These are phyloP conservation scores for Hippopotamus amphibius DNA, from an alignment of 2,113 vertebrate genomes.

Conservation along the genomic window DNA sequence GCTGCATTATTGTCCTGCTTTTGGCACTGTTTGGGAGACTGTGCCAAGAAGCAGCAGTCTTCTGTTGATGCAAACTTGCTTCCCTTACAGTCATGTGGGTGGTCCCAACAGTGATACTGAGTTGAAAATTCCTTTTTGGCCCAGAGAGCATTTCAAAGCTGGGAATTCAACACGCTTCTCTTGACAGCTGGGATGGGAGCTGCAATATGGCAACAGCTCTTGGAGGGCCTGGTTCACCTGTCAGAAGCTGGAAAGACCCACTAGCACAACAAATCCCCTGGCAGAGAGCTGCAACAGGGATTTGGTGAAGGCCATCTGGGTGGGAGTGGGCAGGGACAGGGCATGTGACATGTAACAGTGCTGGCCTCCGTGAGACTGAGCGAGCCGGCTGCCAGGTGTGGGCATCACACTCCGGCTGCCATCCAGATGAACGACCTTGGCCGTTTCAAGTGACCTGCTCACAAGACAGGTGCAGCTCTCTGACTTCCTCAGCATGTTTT, in stretches of 20 bases:
- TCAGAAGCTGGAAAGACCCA: constrained; percentile 52
- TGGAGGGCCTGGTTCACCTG: neutral
- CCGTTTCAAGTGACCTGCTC: constrained; percentile 83
- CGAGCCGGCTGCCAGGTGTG: constrained; percentile 72
- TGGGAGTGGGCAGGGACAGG: accelerated
- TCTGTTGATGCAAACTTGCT: constrained; percentile 42
- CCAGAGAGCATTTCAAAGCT: neutral
- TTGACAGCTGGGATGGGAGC: neutral
- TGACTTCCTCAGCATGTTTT: constrained; percentile 70
- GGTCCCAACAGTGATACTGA: neutral
- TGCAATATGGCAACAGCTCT: neutral
- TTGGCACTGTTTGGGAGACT: constrained; percentile 65
- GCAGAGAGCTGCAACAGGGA: neutral
- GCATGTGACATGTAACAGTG: constrained; percentile 69
- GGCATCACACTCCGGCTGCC: neutral
- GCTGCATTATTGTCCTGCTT: constrained; percentile 69
- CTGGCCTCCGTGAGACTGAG: constrained; percentile 77
- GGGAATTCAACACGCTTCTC: neutral
- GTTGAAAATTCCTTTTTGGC: constrained; percentile 41
- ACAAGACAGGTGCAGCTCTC: constrained; percentile 80
- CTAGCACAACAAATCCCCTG: neutral
- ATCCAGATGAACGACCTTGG: constrained; percentile 79
- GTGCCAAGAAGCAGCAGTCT: constrained; percentile 68
- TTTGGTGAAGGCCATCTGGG: constrained; percentile 63
- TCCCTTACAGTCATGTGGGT: constrained; percentile 18